phyloP scores from a whole-genome alignment of 2,113 vertebrate species.

The Channa argus region DNA sequence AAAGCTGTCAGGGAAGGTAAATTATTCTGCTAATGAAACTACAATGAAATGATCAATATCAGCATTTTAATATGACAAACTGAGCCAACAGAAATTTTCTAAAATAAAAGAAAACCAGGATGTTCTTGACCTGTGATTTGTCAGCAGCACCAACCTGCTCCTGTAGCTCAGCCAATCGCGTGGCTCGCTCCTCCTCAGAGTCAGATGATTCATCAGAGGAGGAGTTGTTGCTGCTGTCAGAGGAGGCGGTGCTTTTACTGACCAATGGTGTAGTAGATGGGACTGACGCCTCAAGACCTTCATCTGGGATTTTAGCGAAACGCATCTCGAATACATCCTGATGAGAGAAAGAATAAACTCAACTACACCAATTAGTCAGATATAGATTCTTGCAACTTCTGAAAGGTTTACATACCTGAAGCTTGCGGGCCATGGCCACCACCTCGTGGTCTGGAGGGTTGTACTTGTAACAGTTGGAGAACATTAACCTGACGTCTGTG shows the following conservation, averaged over 20 bases:
- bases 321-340: slow-evolving; percentile 99
- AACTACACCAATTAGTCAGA: not conserved
- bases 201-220: slow-evolving; percentile 94
- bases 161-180: slow-evolving; percentile 95
- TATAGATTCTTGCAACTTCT: not conserved
- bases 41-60: not conserved
- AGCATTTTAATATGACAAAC: too few species aligned
- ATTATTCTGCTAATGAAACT: not conserved
- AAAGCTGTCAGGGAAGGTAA: not conserved
- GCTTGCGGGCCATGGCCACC: slow-evolving; percentile 97
- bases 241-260: slow-evolving; percentile 94
- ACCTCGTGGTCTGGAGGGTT: slow-evolving; percentile 98
- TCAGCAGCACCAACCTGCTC: slow-evolving; percentile 92
- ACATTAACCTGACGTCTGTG: slow-evolving; percentile 98
- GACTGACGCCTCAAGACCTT: slow-evolving; percentile 87
- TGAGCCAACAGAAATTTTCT: too few species aligned
- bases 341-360: not conserved
- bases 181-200: slow-evolving; percentile 97
- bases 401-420: slow-evolving; percentile 86
- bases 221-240: slow-evolving; percentile 93
- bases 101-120: slow-evolving; percentile 60
- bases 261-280: slow-evolving; percentile 86
- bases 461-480: slow-evolving; percentile 99
- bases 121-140: slow-evolving; percentile 79
- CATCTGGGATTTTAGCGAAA: slow-evolving; percentile 98